These are phyloP conservation scores for Diabrotica virgifera DNA, from an alignment of 1,140 invertebrate genomes.

Conservation along the genomic window DNA sequence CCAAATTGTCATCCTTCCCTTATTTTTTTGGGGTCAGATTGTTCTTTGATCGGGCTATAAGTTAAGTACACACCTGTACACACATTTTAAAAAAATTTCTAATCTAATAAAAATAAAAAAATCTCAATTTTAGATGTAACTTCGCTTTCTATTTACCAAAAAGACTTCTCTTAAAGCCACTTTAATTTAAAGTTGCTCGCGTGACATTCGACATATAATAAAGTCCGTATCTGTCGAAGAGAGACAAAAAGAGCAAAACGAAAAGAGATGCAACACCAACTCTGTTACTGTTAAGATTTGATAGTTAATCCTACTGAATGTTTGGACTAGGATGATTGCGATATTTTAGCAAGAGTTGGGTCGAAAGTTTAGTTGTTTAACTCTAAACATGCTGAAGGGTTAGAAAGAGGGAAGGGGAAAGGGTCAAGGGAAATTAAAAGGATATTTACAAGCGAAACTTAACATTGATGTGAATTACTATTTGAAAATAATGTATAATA, in stretches of 20 bases:
- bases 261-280: slow-evolving; percentile 15
- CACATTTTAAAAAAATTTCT: too few species aligned
- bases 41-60: too few species aligned
- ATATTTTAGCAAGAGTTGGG: slow-evolving; percentile 19
- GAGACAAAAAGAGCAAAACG: slow-evolving; percentile 8
- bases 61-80: too few species aligned
- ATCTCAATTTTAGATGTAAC: too few species aligned
- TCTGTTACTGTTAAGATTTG: slow-evolving; percentile 33
- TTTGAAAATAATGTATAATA: background rate
- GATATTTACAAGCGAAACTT: slow-evolving; percentile 20
- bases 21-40: too few species aligned
- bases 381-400: background rate
- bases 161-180: too few species aligned
- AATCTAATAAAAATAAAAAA: too few species aligned
- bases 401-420: background rate
- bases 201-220: too few species aligned
- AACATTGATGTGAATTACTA: background rate
- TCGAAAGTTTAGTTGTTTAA: slow-evolving; percentile 16
- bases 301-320: slow-evolving; percentile 33
- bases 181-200: too few species aligned
- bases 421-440: slow-evolving; percentile 16
- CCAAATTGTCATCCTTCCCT: too few species aligned
- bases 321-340: slow-evolving; percentile 23
- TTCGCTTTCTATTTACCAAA: too few species aligned
- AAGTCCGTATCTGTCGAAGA: slow-evolving; percentile 12